phyloP scores from a whole-genome alignment of 2,888 invertebrate genomes.

The Spilosoma lubricipeda region DNA sequence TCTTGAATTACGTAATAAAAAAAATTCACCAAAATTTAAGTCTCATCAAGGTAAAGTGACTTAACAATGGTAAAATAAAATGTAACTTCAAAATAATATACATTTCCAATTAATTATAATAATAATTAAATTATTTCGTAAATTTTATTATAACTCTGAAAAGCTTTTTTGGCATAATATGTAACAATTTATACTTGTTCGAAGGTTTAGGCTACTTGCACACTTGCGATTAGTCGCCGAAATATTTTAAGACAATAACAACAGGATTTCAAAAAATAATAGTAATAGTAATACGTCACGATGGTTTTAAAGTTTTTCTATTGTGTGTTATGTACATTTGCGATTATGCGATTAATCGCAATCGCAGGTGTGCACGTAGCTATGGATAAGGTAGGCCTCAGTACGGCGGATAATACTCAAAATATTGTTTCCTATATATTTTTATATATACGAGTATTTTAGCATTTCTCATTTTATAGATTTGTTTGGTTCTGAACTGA shows the following conservation, averaged over 20 bases:
- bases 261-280: neutral
- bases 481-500: slow-evolving; percentile 45
- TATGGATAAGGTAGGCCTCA: slow-evolving; percentile 34
- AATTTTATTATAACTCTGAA: slow-evolving; percentile 27
- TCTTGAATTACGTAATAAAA: slow-evolving; percentile 3
- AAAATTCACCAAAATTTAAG: slow-evolving; percentile 26
- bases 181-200: slow-evolving; percentile 23
- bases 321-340: neutral
- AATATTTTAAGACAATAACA: neutral
- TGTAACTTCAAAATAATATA: slow-evolving; percentile 24
- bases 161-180: slow-evolving; percentile 49
- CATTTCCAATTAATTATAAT: slow-evolving; percentile 37
- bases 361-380: slow-evolving; percentile 21
- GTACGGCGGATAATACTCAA: slow-evolving; percentile 64
- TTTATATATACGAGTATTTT: slow-evolving; percentile 55
- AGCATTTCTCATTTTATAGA: slow-evolving; percentile 50
- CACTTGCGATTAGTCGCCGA: slow-evolving; percentile 25
- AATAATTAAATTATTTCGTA: slow-evolving; percentile 37
- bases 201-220: slow-evolving; percentile 23
- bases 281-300: neutral
- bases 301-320: neutral
- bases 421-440: slow-evolving; percentile 68
- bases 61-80: slow-evolving; percentile 24
- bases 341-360: slow-evolving; percentile 27
- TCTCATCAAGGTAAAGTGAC: slow-evolving; percentile 32